Percentiles rank a stretch among this genome's conserved stretches.
These are phyloP conservation scores for Dasyurus viverrinus DNA, from an alignment of 2,113 vertebrate genomes.

Conservation along the genomic window DNA sequence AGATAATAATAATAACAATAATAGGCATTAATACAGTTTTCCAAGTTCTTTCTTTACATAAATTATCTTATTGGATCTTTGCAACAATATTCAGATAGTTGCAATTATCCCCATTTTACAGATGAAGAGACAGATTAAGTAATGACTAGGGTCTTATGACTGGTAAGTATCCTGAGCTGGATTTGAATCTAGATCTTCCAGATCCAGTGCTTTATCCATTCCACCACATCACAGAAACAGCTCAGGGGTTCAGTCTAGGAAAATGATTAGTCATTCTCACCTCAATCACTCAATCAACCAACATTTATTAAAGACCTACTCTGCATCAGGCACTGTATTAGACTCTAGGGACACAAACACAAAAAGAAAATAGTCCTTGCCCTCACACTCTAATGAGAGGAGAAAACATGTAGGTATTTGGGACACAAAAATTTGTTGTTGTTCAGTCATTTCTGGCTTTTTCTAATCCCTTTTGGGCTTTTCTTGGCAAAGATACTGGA, in stretches of 20 bases:
- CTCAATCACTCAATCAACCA: neutral
- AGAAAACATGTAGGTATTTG: neutral
- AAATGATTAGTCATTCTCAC: slow-evolving; percentile 22
- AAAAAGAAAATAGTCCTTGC: neutral
- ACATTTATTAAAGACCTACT: neutral
- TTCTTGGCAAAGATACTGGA: too few species aligned
- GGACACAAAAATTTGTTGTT: neutral
- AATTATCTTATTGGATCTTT: slow-evolving; percentile 34
- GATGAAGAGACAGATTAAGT: slow-evolving; percentile 6
- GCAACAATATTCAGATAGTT: slow-evolving; percentile 21
- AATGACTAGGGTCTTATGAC: slow-evolving; percentile 33
- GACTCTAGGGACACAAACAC: neutral
- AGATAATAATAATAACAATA: too few species aligned
- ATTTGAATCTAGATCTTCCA: neutral
- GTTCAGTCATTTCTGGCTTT: too few species aligned
- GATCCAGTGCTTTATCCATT: slow-evolving; percentile 14
- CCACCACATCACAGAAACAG: slow-evolving; percentile 20
- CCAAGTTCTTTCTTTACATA: too few species aligned
- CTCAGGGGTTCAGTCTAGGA: neutral
- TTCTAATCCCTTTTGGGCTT: too few species aligned
- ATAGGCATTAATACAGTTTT: too few species aligned
- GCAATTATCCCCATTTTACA: slow-evolving; percentile 6
- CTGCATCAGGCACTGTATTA: neutral
- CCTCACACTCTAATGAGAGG: neutral
- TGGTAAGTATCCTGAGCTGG: slow-evolving; percentile 33